Evolutionary conservation across 1,140 invertebrate genomes (phyloP), one percentile per base, ranked within the genome.

Genomic region (Pachyrhynchus sulphureomaculatus): DNA sequence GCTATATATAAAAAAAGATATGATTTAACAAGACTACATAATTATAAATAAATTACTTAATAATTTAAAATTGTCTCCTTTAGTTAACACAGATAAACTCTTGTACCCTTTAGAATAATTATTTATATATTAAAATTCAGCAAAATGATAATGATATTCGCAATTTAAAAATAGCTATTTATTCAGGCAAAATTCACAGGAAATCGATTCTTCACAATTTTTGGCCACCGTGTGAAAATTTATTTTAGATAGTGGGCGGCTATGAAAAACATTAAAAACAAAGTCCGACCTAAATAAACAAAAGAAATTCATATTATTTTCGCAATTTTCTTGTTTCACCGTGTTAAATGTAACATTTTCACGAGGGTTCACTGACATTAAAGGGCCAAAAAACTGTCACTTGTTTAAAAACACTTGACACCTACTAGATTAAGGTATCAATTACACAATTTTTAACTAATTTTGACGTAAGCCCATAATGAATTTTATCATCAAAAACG

Each of bases 301-400:
- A 41, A 15, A 26, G 8, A 34, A n/a, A 29, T 29, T 29, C 8
- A 29, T 29, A 26, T 26, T 9, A 2, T 29, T 29, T 29, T 6
- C 26, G n/a, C n/a, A 29, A 1, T 29, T 29, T 29, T 29, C 1
- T 29, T 29, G 26, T 29, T 29, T 29, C 26, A 29, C 26, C 5
- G 26, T 6, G 26, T 29, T 29, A 9, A 10, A 2, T 42, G 56
- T 32, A 51, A 45, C 37, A 59, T 12, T 59, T 59, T 59, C 37
- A 23, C 21, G 32, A 59, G 39, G 41, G 56, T 59, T 59, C 56
- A 59, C 20, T 59, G 56, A 59, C 56, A 59, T 42, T 36, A 36
- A 59, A 39, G 56, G 56, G 32, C 34, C 34, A 36, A 59, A 59
- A 59, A 59, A 59, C 36, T 48, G 37, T 32, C 45, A 59, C 45